Percentiles rank a stretch among this genome's conserved stretches.
phyloP scores from a whole-genome alignment of 2,113 vertebrate genomes.

The Pundamilia nyererei region DNA sequence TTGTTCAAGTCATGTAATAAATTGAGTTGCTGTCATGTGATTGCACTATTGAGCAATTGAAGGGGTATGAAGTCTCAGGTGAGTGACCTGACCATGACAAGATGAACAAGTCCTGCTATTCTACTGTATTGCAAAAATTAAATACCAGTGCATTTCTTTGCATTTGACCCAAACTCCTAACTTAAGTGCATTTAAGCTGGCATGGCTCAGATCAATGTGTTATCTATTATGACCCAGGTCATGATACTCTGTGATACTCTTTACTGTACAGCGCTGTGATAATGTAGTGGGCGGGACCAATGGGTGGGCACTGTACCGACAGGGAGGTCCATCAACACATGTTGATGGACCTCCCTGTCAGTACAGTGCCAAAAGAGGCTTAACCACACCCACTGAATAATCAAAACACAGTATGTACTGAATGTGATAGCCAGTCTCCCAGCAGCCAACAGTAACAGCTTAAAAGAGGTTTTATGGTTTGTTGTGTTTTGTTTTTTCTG shows the following conservation, averaged over 20 bases:
- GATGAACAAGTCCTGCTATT: neutral
- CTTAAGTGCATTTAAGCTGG: accelerated
- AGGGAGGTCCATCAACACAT: neutral
- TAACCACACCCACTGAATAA: neutral
- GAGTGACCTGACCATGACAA: neutral
- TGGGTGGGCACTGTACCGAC: neutral
- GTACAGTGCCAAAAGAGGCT: neutral
- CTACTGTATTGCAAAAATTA: neutral
- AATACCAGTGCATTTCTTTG: neutral
- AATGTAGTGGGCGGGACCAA: neutral
- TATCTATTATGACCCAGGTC: accelerated
- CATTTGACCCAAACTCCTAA: neutral
- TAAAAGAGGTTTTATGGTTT: neutral
- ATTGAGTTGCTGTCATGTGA: neutral
- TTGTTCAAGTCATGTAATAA: neutral
- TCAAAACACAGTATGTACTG: neutral
- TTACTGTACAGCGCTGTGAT: neutral
- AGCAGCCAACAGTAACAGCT: neutral
- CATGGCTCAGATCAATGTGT: neutral
- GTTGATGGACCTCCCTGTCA: accelerated
- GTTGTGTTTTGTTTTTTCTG: neutral
- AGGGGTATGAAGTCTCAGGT: neutral
- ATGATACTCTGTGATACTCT: neutral
- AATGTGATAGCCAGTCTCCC: neutral
- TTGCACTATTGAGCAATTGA: neutral